Evolutionary conservation across 2,113 vertebrate genomes (phyloP).

Genomic region (Nannospalax galili): DNA sequence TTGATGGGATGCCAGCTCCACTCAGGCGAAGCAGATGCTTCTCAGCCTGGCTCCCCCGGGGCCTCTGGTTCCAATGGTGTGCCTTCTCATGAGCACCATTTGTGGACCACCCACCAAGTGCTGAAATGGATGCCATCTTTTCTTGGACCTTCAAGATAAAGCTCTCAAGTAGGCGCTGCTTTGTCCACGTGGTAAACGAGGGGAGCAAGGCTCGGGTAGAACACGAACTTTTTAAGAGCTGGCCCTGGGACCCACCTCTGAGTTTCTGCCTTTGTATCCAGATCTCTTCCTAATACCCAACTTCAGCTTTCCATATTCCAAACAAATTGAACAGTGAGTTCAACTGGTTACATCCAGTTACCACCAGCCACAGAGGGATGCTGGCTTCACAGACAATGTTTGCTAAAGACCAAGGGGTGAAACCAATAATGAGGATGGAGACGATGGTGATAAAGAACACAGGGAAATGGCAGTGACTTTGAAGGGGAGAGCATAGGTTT

Average conservation of each 20-base stretch:
- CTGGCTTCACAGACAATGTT: not conserved
- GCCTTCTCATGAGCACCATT: not conserved
- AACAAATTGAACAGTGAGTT: not conserved
- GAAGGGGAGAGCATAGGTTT: accelerated
- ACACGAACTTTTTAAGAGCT: accelerated
- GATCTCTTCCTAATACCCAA: not conserved
- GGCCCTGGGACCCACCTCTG: not conserved
- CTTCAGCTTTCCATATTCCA: not conserved
- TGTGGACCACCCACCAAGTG: accelerated
- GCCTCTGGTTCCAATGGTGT: not conserved
- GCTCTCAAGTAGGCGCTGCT: not conserved
- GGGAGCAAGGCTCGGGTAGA: not conserved
- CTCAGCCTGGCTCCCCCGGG: not conserved
- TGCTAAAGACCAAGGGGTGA: not conserved
- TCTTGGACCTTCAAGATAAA: not conserved
- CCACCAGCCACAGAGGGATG: not conserved
- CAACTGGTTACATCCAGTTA: not conserved
- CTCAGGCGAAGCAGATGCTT: not conserved
- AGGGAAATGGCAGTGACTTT: not conserved
- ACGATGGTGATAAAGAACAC: accelerated
- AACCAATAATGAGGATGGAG: not conserved
- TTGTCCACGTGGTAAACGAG: not conserved
- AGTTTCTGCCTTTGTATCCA: not conserved
- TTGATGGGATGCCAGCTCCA: not conserved
- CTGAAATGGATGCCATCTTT: not conserved